phyloP scores from a whole-genome alignment of 2,888 invertebrate genomes.

The Harpalus rufipes region DNA sequence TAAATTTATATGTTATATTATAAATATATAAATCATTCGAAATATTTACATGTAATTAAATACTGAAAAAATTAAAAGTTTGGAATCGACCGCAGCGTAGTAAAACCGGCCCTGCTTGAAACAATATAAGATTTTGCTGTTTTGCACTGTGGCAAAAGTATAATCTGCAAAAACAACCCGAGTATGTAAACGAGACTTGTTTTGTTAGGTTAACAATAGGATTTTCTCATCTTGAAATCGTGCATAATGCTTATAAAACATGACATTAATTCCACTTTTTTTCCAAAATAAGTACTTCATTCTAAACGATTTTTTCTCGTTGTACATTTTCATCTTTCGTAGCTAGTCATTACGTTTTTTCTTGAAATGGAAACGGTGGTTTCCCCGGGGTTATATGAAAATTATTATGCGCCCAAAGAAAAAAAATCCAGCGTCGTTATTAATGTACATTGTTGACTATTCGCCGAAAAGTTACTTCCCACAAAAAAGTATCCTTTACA shows the following conservation, averaged over 20 bases:
- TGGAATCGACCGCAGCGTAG: no score
- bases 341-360: constrained; percentile 55
- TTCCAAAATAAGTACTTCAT: constrained; percentile 50
- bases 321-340: constrained; percentile 51
- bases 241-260: constrained; percentile 46
- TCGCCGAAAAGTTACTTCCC: constrained; percentile 49
- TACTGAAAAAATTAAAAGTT: no score
- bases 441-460: constrained; percentile 59
- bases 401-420: constrained; percentile 52
- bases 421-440: constrained; percentile 48
- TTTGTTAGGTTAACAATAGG: constrained; percentile 43
- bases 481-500: constrained; percentile 50
- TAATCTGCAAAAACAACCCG: constrained; percentile 13
- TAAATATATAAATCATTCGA: no score
- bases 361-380: constrained; percentile 49
- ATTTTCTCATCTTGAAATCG: constrained; percentile 33
- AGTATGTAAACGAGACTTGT: constrained; percentile 38
- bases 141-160: not conserved
- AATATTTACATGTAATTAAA: no score
- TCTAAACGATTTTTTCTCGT: constrained; percentile 49
- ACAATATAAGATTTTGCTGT: not conserved
- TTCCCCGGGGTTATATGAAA: constrained; percentile 57
- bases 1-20: no score
- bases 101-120: no score
- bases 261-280: constrained; percentile 47